Percentiles rank a stretch among this genome's conserved stretches.
phyloP scores from a whole-genome alignment of 2,113 vertebrate species.

The Coturnix japonica region DNA sequence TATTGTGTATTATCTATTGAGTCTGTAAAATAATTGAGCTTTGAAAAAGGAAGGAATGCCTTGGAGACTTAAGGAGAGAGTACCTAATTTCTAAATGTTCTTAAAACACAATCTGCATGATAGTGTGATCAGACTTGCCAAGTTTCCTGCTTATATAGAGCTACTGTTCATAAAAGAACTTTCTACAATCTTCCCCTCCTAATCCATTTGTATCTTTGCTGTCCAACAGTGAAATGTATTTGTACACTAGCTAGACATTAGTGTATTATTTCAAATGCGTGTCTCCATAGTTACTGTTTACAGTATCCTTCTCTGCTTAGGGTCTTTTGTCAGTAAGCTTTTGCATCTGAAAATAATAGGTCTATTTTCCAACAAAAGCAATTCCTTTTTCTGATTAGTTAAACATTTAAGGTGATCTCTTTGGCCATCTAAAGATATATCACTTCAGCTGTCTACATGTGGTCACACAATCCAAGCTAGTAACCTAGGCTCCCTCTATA shows the following conservation, averaged over 20 bases:
- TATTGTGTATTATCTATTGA: neutral
- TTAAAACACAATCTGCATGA: neutral
- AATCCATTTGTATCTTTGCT: neutral
- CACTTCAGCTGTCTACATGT: neutral
- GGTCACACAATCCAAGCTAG: neutral
- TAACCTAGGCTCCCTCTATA: slow-evolving; percentile 25
- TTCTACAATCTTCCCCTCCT: neutral
- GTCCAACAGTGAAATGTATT: neutral
- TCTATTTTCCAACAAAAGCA: slow-evolving; percentile 3
- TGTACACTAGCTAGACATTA: neutral
- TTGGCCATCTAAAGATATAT: neutral
- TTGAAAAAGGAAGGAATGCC: neutral
- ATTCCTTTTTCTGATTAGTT: neutral
- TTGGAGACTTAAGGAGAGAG: neutral
- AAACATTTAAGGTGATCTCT: neutral
- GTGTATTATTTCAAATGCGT: neutral
- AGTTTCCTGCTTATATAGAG: neutral
- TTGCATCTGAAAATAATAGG: neutral
- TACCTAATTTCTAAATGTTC: neutral
- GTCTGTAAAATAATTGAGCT: neutral
- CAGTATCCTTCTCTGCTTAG: neutral
- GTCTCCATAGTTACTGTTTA: slow-evolving; percentile 30
- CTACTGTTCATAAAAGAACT: neutral
- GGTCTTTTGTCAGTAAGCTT: neutral
- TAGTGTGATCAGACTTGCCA: neutral